Conservation (phyloP, 2,113 vertebrate genomes). For the Erinaceus europaeus region DNA sequence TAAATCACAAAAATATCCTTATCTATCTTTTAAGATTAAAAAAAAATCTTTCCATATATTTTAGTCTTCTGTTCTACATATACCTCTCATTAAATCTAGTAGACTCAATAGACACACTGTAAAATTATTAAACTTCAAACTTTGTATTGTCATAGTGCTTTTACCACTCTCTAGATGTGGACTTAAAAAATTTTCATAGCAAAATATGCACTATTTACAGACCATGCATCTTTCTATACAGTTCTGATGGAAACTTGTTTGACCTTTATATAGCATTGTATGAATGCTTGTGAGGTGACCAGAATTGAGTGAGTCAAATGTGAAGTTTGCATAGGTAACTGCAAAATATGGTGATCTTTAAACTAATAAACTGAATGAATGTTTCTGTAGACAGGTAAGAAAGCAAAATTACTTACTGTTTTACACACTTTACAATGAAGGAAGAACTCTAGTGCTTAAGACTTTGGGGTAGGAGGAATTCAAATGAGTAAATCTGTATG, state of each 20-base stretch:
- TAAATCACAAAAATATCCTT: neutral
- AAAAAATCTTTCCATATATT: neutral
- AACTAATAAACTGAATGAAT: constrained; percentile 26
- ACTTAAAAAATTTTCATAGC: constrained; percentile 1
- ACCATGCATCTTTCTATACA: neutral
- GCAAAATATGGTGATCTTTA: constrained; percentile 55
- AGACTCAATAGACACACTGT: neutral
- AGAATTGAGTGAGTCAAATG: neutral
- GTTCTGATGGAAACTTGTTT: neutral
- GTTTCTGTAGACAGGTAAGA: constrained; percentile 6
- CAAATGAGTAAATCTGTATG: neutral
- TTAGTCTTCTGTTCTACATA: neutral
- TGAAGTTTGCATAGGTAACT: neutral
- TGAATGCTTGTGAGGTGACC: neutral
- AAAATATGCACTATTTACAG: neutral
- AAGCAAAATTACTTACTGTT: neutral
- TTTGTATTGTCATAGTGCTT: neutral
- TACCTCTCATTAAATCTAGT: neutral
- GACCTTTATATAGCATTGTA: constrained; percentile 33
- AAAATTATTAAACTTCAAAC: neutral
- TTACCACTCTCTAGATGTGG: neutral
- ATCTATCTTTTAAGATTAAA: neutral
- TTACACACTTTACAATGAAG: neutral
- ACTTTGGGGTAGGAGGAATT: neutral
- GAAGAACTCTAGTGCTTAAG: neutral